Percentiles rank a stretch among this genome's conserved stretches.
Evolutionary conservation across 2,888 invertebrate genomes (phyloP).

Genomic region (Meliscaeva auricollis): DNA sequence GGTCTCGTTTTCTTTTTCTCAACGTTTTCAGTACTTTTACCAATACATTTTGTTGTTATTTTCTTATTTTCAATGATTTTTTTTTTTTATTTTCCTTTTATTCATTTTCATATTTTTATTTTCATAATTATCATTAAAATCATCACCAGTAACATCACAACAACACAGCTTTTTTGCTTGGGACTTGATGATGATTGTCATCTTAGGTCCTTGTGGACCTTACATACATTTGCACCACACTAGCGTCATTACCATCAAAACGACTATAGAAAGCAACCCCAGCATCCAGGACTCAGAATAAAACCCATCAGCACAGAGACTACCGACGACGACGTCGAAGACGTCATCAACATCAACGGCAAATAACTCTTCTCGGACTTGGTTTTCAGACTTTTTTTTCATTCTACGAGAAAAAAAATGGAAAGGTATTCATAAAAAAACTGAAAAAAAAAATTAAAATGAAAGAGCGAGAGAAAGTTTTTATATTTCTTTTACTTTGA

Average conservation of each 20-base stretch:
- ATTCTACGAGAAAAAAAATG: neutral
- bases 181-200: constrained; percentile 30
- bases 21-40: constrained; percentile 31
- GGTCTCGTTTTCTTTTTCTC: constrained; percentile 8
- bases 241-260: constrained; percentile 49
- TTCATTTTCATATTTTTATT: constrained; percentile 36
- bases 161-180: constrained; percentile 35
- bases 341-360: constrained; percentile 40
- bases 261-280: constrained; percentile 45
- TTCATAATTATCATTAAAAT: constrained; percentile 69
- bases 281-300: constrained; percentile 7
- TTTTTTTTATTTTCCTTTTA: neutral
- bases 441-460: neutral
- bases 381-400: constrained; percentile 30
- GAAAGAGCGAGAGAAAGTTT: constrained; percentile 31
- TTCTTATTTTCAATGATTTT: neutral
- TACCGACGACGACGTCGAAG: constrained; percentile 7
- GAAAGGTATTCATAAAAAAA: constrained; percentile 6
- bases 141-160: constrained; percentile 60
- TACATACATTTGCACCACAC: constrained; percentile 7
- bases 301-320: constrained; percentile 44
- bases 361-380: constrained; percentile 66
- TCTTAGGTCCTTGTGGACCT: constrained; percentile 40
- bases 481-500: constrained; percentile 20
- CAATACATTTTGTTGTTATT: constrained; percentile 29